Conservation (phyloP, 2,113 vertebrate genomes). For the Phalacrocorax carbo region DNA sequence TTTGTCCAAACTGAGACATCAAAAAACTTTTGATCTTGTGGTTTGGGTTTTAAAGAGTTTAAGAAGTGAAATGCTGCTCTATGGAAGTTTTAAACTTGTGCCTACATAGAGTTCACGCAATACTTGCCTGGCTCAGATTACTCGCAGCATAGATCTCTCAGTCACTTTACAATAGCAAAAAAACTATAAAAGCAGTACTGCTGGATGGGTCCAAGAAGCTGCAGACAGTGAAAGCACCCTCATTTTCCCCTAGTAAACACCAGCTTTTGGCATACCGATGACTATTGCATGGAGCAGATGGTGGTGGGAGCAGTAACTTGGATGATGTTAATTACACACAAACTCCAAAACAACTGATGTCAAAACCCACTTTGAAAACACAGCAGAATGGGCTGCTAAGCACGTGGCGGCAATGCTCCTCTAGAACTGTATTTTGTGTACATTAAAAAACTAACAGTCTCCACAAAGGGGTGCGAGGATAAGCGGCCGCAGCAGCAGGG, state of each 20-base stretch:
- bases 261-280: not conserved
- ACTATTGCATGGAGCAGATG: not conserved
- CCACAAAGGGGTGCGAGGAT: not conserved
- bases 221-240: not conserved
- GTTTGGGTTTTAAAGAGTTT: not conserved
- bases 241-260: too few species aligned
- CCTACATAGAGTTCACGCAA: not conserved
- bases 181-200: not conserved
- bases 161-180: not conserved
- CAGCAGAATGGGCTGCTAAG: not conserved
- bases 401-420: not conserved
- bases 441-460: not conserved
- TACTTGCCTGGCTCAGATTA: not conserved
- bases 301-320: slow-evolving; percentile 10
- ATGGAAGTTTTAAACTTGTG: not conserved
- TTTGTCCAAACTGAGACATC: not conserved
- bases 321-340: not conserved
- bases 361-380: slow-evolving; percentile 9
- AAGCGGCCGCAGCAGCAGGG: not conserved
- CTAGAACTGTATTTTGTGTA: not conserved
- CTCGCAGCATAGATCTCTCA: not conserved
- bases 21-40: not conserved
- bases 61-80: not conserved
- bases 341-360: slow-evolving; percentile 21
- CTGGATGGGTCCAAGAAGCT: not conserved